Conservation (phyloP, 30 jellyfish, hydroid and myxozoan species). For the Turritopsis dohrnii region DNA sequence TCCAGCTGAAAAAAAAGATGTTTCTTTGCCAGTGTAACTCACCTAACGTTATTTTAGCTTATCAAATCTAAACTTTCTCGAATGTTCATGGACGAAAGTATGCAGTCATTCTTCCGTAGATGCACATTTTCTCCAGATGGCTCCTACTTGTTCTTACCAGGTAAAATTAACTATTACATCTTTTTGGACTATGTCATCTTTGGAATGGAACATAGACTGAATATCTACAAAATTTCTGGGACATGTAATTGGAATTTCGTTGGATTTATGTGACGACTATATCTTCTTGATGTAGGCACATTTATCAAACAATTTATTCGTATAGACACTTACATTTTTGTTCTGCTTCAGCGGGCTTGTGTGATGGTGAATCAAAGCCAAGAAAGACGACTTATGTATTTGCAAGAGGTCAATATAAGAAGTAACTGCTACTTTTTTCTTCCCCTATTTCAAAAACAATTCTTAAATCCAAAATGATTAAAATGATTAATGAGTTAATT, state of each 20-base stretch:
- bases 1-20: too few relatives aligned
- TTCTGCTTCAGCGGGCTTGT: conserved; percentile 61
- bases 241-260: too few relatives aligned
- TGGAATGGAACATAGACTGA: too few relatives aligned
- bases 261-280: too few relatives aligned
- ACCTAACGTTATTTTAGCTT: conserved; percentile 26
- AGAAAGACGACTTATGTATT: conserved; percentile 71
- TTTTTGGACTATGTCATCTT: too few relatives aligned
- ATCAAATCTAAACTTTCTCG: conserved; percentile 48
- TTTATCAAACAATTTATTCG: too few relatives aligned
- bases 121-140: conserved; percentile 94
- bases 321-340: too few relatives aligned
- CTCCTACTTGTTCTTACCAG: conserved; percentile 72
- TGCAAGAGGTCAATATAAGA: conserved; percentile 67
- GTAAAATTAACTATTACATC: conserved; percentile 17
- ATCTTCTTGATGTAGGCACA: too few relatives aligned
- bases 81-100: conserved; percentile 84
- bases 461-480: too few relatives aligned
- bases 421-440: conserved; percentile 24
- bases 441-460: not conserved
- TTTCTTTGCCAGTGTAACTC: too few relatives aligned
- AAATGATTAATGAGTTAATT: too few relatives aligned
- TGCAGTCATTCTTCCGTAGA: conserved; percentile 92
- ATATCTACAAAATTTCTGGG: too few relatives aligned
- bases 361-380: conserved; percentile 66